Conservation (phyloP, 2,888 invertebrate species). For the Ophion costatus region DNA sequence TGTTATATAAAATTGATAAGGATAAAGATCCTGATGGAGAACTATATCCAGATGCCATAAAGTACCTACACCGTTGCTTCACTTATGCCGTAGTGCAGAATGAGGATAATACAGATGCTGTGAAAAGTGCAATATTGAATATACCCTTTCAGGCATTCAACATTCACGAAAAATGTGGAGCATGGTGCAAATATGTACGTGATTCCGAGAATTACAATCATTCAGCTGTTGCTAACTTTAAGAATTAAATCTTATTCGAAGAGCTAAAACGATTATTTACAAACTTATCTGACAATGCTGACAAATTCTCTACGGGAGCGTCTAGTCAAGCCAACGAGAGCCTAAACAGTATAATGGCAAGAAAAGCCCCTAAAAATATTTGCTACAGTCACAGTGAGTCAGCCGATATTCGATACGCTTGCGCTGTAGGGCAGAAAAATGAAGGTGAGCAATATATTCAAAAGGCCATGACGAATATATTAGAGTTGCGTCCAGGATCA, state of each 20-base stretch:
- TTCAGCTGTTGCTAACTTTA: constrained; percentile 24
- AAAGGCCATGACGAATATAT: too few relatives aligned
- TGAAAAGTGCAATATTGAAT: constrained; percentile 54
- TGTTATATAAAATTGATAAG: constrained; percentile 42
- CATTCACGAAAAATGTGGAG: constrained; percentile 65
- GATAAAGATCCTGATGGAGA: constrained; percentile 53
- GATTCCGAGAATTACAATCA: constrained; percentile 44
- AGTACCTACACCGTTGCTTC: constrained; percentile 67
- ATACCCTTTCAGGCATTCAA: constrained; percentile 67
- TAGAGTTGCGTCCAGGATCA: too few relatives aligned
- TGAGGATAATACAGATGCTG: constrained; percentile 46
- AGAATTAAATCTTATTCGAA: constrained; percentile 27
- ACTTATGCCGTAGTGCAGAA: constrained; percentile 68
- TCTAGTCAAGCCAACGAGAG: too few relatives aligned
- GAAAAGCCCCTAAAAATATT: too few relatives aligned
- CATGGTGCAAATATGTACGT: constrained; percentile 63
- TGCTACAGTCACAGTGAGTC: too few relatives aligned
- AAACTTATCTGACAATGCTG: constrained; percentile 34
- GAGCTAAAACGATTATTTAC: constrained; percentile 26
- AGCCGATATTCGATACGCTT: too few relatives aligned
- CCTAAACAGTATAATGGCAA: too few relatives aligned
- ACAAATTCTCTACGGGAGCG: too few relatives aligned
- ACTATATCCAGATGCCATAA: constrained; percentile 57
- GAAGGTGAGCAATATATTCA: too few relatives aligned
- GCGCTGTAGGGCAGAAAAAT: too few relatives aligned